Conservation (phyloP, 2,888 invertebrate genomes). For the Labia minor region DNA sequence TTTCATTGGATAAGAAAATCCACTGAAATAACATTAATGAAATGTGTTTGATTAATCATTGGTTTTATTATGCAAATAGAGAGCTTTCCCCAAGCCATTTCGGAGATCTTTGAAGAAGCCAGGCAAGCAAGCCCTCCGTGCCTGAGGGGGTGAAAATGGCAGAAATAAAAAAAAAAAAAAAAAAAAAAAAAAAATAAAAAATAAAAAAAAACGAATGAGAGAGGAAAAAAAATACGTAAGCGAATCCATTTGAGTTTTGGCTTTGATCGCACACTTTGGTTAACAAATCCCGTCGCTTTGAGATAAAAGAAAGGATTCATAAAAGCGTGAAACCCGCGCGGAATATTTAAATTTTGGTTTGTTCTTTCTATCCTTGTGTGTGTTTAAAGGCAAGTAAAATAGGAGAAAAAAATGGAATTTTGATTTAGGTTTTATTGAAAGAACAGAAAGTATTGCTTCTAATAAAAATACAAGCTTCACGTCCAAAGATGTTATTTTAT, state of each 20-base stretch:
- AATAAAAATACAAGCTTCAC: not conserved
- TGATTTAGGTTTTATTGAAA: not conserved
- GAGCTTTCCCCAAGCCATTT: not conserved
- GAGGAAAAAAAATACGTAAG: not conserved
- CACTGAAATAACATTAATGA: not conserved
- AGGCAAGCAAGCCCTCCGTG: not conserved
- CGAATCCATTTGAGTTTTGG: conserved; percentile 13
- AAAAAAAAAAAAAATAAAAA: too few species aligned
- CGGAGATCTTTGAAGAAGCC: not conserved
- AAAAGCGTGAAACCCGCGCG: conserved; percentile 13
- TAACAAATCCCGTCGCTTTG: conserved; percentile 13
- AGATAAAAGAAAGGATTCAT: conserved; percentile 13
- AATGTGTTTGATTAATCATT: not conserved
- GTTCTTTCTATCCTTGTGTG: not conserved
- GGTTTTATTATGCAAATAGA: not conserved
- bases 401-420: not conserved
- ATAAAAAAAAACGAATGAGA: too few species aligned
- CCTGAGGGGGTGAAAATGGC: not conserved
- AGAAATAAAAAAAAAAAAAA: not conserved
- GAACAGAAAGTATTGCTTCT: conserved; percentile 7
- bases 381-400: not conserved
- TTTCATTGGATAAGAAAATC: not conserved
- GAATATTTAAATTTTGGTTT: not conserved
- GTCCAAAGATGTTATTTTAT: not conserved
- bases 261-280: conserved; percentile 13